Conservation (phyloP, 2,888 invertebrate species). For the Epirrita christyi region DNA sequence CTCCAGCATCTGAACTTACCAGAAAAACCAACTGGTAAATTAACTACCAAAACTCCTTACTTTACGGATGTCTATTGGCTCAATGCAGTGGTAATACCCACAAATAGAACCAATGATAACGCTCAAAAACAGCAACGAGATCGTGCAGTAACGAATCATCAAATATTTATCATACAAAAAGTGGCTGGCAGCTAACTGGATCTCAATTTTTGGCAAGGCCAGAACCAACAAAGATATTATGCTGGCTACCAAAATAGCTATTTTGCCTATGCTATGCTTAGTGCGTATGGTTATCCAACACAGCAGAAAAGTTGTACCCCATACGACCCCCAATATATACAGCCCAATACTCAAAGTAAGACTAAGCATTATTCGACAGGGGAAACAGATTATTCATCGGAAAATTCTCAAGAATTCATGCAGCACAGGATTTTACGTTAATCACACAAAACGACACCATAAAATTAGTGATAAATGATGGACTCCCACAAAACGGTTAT, state of each 20-base stretch:
- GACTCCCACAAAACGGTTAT: conserved; percentile 48
- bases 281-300: conserved; percentile 87
- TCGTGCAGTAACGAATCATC: conserved; percentile 59
- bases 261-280: conserved; percentile 87
- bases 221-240: conserved; percentile 85
- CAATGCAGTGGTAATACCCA: conserved; percentile 63
- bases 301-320: conserved; percentile 86
- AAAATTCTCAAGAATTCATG: conserved; percentile 41
- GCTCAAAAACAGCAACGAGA: conserved; percentile 60
- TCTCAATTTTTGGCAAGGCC: conserved; percentile 84
- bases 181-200: conserved; percentile 56
- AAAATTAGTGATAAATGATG: conserved; percentile 40
- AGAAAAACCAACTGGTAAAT: conserved; percentile 11
- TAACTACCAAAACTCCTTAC: conserved; percentile 59
- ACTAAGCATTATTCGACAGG: conserved; percentile 61
- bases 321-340: conserved; percentile 86
- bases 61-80: conserved; percentile 66
- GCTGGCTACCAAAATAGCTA: conserved; percentile 82
- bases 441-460: conserved; percentile 50
- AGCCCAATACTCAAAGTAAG: conserved; percentile 86
- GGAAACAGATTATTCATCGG: conserved; percentile 43
- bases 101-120: conserved; percentile 55
- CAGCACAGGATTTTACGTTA: conserved; percentile 51
- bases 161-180: conserved; percentile 79
- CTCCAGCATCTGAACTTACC: conserved; percentile 26